Conservation (phyloP, 2,113 vertebrate genomes). For the Cephalopholis sonnerati region DNA sequence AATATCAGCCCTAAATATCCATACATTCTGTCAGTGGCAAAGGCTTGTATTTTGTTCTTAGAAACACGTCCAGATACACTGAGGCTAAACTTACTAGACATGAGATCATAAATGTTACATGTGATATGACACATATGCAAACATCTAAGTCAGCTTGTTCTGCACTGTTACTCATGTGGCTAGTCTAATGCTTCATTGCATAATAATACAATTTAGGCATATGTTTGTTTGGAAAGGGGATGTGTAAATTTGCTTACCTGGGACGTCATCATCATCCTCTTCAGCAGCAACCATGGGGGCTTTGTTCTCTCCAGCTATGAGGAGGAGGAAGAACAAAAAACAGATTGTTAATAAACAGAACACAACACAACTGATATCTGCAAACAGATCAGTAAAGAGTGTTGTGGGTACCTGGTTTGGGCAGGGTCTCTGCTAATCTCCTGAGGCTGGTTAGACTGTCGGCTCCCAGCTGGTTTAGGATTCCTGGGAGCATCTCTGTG, state of each 20-base stretch:
- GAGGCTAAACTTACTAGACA: background rate
- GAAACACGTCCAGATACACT: background rate
- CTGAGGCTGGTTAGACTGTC: conserved; percentile 96
- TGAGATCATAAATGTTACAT: background rate
- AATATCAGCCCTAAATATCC: background rate
- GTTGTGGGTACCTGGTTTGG: conserved; percentile 88
- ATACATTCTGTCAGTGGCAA: background rate
- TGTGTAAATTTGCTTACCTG: conserved; percentile 85
- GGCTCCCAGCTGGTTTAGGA: conserved; percentile 96
- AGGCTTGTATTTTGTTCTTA: background rate
- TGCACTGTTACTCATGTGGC: background rate
- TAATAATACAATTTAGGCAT: background rate
- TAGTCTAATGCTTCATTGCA: background rate
- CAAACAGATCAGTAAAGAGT: background rate
- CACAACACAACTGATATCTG: background rate
- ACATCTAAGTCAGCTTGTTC: background rate
- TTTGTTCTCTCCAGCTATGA: conserved; percentile 92
- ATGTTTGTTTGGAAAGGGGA: background rate
- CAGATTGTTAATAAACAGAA: background rate
- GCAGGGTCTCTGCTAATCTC: conserved; percentile 94
- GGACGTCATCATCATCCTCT: conserved; percentile 95
- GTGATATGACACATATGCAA: background rate
- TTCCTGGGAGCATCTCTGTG: conserved; percentile 98
- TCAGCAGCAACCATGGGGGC: conserved; percentile 90
- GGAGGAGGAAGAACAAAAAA: background rate